Base-by-base conservation (phyloP, 2,888 invertebrate species). In the Chesias legatella region DNA sequence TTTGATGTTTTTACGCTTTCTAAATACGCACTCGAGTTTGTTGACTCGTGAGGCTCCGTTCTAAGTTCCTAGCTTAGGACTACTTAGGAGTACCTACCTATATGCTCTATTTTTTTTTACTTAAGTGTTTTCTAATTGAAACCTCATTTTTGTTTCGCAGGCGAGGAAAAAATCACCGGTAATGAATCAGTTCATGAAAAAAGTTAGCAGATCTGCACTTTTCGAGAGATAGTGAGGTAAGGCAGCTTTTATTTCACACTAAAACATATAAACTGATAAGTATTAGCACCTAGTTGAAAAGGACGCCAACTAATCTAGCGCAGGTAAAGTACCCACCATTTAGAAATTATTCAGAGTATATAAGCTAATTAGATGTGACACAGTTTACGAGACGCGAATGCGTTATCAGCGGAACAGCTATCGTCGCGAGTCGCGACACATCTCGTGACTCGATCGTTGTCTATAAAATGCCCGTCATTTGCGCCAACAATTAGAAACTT, bases 1-100 rank as follows among this genome's bases (percentile, higher is more conserved):
- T 79, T 79, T 76, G 74, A 71, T 75, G 67, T 68, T 68, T 75
- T 83, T 82, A 76, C 85, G 85, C 85, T 85, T 84, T 85, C 85
- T 85, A 81, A 70, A 71, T 73, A 60, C 72, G 63, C 64, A 57
- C 60, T 53, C 55, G 54, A 63, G 59, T 58, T 55, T 60, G 54
- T 51, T 40, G 44, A 47, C 51, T 47, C 43, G 26, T 33, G 41
- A 23, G 29, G 26, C 27, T 3, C 7, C 27, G 17, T 27, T 10
- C 21, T 33, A 21, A 24, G 7, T 33, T 43, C 26, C 20, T 34
- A 27, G n/a, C 20, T 20, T 20, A 5, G 20, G 20, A 20, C 6
- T 6, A 6, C 20, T 20, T 20, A 20, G 20, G 6, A 20, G 6
- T 20, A 20, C 3, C 20, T 20, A 5, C n/a, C n/a, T n/a, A n/a